Base-by-base conservation (phyloP, 2,888 invertebrate genomes). In the Sphaeridia pumilis region DNA sequence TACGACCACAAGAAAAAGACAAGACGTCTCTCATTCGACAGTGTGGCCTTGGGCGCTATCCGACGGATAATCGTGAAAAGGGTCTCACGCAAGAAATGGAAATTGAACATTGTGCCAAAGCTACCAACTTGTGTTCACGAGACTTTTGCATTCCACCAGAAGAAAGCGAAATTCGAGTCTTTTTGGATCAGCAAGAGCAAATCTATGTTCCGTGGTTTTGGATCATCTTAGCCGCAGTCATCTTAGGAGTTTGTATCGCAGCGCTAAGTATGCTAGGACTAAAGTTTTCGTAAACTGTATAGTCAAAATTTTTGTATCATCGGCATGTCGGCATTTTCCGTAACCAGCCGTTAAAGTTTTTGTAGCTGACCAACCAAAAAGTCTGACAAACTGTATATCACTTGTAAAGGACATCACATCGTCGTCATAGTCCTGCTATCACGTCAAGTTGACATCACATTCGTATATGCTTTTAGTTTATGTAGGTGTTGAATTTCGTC, bases 101-200 rank as follows among this genome's bases (percentile, higher is more conserved):
- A 46, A 36, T 63, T 2, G 61, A 63, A 22, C 59, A 61, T 31
- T 63, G 63, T 26, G 55, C 57, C 2, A 52, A 52, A 48, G 43
- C 48, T 26, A 48, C 57, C 2, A 57, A 61, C 10, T 58, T 61
- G 54, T 63, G 63, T 24, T 48, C 55, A 25, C 21, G 27, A 20
- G 58, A 59, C 27, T 63, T 54, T 34, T 63, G 63, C 28, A 45
- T 63, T 24, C 38, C 41, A 7, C 55, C 60, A 3, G 21, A 26
- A 14, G 38, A 52, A 21, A 64, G 64, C 44, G 54, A 38, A 1
- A 54, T 64, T 1, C 57, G 56, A 41, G 12, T 54, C 2, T 64
- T 60, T 43, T 21, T 41, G 24, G 41, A 43, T 36, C 41, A 53
- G 20, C 21, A 24, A 5, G 41, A 49, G 10, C 38, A 36, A 24